Percentiles rank a stretch among this genome's conserved stretches.
These are phyloP conservation scores for Pseudochaenichthys georgianus DNA, from an alignment of 2,797 vertebrate species.

Conservation along the genomic window DNA sequence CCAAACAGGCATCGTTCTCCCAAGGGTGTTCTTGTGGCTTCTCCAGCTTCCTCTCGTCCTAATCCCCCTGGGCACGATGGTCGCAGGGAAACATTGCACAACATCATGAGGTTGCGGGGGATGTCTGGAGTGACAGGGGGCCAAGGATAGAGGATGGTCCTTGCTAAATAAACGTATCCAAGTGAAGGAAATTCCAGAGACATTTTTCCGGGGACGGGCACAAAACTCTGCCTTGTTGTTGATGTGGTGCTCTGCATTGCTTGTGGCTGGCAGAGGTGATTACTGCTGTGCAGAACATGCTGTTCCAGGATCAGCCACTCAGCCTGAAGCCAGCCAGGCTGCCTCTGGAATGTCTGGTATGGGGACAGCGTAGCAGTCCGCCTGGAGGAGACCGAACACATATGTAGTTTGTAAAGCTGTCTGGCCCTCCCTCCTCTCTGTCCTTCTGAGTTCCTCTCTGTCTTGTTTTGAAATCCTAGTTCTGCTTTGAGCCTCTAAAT, in stretches of 20 bases:
- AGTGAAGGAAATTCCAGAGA: constrained; percentile 71
- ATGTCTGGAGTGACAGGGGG: constrained; percentile 28
- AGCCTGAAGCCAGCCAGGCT: constrained; percentile 76
- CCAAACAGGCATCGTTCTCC: constrained; percentile 75
- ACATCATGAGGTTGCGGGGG: constrained; percentile 49
- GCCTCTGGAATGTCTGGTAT: constrained; percentile 87
- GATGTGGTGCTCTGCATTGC: constrained; percentile 69
- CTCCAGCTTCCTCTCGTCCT: constrained; percentile 61
- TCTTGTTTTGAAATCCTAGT: constrained; percentile 34
- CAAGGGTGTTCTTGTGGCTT: constrained; percentile 74
- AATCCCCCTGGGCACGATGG: constrained; percentile 55
- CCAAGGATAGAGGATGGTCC: constrained; percentile 34
- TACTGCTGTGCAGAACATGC: constrained; percentile 72
- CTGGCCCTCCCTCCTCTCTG: constrained; percentile 20
- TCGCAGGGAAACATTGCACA: constrained; percentile 57
- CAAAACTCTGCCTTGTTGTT: constrained; percentile 74
- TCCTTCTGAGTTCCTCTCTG: constrained; percentile 10
- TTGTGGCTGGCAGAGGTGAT: constrained; percentile 76
- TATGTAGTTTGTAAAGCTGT: constrained; percentile 51
- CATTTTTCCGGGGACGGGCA: constrained; percentile 61
- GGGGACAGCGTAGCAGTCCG: constrained; percentile 69
- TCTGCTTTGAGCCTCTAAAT: constrained; percentile 47
- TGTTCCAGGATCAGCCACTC: constrained; percentile 80
- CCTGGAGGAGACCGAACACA: constrained; percentile 63
- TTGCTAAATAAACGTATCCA: constrained; percentile 34